Evolutionary conservation across 2,797 vertebrate genomes (phyloP), one percentile per base, ranked within the genome.

Genomic region (Aratinga solstitialis): DNA sequence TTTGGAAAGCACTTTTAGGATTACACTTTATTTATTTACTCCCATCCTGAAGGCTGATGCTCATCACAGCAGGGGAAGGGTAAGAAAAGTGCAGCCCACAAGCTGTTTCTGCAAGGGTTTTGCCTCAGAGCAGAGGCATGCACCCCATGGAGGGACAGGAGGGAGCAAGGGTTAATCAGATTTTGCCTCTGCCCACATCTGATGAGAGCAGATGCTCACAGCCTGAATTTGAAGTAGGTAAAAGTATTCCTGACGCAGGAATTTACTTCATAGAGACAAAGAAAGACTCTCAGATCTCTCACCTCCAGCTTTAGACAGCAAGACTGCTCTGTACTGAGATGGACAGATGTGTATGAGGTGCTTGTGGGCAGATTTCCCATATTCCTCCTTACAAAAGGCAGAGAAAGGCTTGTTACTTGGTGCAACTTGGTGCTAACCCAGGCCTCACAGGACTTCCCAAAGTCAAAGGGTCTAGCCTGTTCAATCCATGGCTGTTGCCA

Each of bases 71-170:
- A 0, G 63, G 22, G 27, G 29, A 53, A 73, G 47, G 47, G 27
- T 75, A 20, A 67, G 50, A 30, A 51, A 79, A 77, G 51, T 30
- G 68, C 30, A 90, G 29, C 30, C 40, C 5, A 0, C 1, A 26
- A 62, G 40, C 8, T 65, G 23, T 56, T 80, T 54, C 42, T 81
- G 20, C 21, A 45, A 76, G 40, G 74, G 61, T 75, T 83, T 89
- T 0, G 0, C 17, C 23, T 71, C 0, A 0, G 61, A 89, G 67
- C 53, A 58, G 16, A 63, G 54, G 9, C 18, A 13, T 1, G 9
- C 26, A 47, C 13, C 20, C 34, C 7, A 1, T 27, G 2, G 7
- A 91, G 40, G 11, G 23, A 32, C 21, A 30, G 68, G 20, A 59
- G 40, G 50, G 15, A 69, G 23, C 50, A 76, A 74, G 1, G 5